Evolutionary conservation across 2,797 vertebrate genomes (phyloP).

Genomic region (Lates japonicus): DNA sequence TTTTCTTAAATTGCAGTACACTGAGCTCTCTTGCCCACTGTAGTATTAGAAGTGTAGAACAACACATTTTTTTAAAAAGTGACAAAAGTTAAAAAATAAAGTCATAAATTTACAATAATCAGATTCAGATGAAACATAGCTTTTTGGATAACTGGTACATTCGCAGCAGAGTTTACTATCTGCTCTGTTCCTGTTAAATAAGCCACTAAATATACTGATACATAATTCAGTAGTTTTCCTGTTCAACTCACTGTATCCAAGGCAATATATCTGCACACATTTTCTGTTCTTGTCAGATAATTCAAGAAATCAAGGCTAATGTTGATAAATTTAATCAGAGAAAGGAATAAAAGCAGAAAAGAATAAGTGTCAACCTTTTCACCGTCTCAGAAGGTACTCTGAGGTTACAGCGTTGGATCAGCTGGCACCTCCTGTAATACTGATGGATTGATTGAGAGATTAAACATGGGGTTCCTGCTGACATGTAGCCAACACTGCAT

Average conservation of each 20-base stretch:
- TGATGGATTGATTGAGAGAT: slow-evolving; percentile 27
- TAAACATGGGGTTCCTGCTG: background rate
- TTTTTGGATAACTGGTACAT: background rate
- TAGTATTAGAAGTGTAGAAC: background rate
- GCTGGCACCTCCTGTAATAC: background rate
- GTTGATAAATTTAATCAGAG: background rate
- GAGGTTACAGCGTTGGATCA: slow-evolving; percentile 7
- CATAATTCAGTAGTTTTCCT: background rate
- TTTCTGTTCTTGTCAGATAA: background rate
- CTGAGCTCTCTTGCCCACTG: no score
- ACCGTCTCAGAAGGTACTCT: background rate
- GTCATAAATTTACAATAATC: background rate
- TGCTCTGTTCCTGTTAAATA: background rate
- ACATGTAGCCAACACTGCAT: no score
- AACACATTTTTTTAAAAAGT: no score
- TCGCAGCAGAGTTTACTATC: background rate
- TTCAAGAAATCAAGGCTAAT: background rate
- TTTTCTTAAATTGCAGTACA: no score
- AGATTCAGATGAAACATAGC: background rate
- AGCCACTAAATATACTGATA: background rate
- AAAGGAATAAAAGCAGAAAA: background rate
- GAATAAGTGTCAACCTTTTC: background rate
- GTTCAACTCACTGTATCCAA: background rate
- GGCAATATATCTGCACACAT: background rate
- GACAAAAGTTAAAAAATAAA: background rate